phyloP scores from a whole-genome alignment of 2,113 vertebrate species.

The Lichenostomus cassidix region DNA sequence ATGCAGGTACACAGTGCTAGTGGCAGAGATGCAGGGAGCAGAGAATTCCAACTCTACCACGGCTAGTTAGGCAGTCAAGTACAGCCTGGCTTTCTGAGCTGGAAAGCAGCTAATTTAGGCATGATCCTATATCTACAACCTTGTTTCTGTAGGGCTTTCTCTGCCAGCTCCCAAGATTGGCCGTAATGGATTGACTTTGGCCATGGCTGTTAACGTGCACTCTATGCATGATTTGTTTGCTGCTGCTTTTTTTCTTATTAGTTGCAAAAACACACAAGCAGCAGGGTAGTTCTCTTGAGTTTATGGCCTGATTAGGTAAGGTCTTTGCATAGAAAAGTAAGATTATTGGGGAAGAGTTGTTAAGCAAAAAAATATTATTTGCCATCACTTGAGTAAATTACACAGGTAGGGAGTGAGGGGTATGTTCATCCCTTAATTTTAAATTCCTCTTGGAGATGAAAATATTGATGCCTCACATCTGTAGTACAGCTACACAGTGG shows the following conservation, averaged over 20 bases:
- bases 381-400: not conserved
- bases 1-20: not conserved
- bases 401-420: not conserved
- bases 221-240: not conserved
- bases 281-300: not conserved
- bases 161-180: not conserved
- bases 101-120: not conserved
- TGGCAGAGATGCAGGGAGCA: not conserved
- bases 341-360: not conserved
- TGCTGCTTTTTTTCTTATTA: not conserved
- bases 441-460: not conserved
- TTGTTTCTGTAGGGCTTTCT: not conserved
- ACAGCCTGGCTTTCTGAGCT: not conserved
- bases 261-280: not conserved
- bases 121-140: not conserved
- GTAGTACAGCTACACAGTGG: not conserved
- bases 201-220: not conserved
- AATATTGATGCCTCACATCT: not conserved
- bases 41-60: not conserved
- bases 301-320: not conserved
- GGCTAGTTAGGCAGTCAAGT: conserved; percentile 2
- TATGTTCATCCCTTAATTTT: not conserved
- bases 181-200: not conserved
- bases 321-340: not conserved
- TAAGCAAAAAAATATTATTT: not conserved